Percentiles rank a stretch among this genome's conserved stretches.
Evolutionary conservation across 2,113 vertebrate species (phyloP).

Genomic region (Himantopus leucocephalus): DNA sequence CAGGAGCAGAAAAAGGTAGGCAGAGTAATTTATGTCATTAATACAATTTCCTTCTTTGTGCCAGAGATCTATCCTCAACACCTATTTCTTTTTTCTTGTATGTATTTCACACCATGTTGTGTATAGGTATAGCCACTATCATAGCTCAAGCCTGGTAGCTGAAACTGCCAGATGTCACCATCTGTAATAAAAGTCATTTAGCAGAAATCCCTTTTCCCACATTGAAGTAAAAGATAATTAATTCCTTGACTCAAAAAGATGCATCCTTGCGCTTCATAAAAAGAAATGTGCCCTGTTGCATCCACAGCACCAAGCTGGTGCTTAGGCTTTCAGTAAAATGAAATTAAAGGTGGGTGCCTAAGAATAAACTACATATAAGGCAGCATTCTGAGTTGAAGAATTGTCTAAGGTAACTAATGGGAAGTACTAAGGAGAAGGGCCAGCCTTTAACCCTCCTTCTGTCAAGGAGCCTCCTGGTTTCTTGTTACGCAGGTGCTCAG

Average conservation of each 20-base stretch:
- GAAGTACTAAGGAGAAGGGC: not conserved
- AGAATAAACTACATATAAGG: not conserved
- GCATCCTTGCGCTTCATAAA: not conserved
- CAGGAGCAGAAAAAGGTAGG: constrained; percentile 58
- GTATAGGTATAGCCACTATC: not conserved
- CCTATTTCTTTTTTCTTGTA: not conserved
- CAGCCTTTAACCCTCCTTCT: not conserved
- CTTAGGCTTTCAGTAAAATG: not conserved
- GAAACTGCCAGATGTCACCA: not conserved
- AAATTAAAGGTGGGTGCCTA: not conserved
- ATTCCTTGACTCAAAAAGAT: not conserved
- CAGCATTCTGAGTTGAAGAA: not conserved
- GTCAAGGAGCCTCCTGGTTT: not conserved
- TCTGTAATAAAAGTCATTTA: not conserved
- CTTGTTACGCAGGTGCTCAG: not conserved
- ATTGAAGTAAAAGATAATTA: not conserved
- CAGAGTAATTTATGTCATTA: not conserved
- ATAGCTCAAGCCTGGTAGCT: not conserved
- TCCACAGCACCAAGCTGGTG: not conserved
- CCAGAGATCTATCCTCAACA: not conserved
- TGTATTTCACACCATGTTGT: not conserved
- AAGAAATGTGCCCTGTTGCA: not conserved
- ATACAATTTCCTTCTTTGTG: not conserved
- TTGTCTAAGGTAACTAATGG: not conserved
- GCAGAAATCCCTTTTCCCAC: not conserved